Base-by-base conservation (phyloP, 1,140 invertebrate species). In the Brachionus rubens region DNA sequence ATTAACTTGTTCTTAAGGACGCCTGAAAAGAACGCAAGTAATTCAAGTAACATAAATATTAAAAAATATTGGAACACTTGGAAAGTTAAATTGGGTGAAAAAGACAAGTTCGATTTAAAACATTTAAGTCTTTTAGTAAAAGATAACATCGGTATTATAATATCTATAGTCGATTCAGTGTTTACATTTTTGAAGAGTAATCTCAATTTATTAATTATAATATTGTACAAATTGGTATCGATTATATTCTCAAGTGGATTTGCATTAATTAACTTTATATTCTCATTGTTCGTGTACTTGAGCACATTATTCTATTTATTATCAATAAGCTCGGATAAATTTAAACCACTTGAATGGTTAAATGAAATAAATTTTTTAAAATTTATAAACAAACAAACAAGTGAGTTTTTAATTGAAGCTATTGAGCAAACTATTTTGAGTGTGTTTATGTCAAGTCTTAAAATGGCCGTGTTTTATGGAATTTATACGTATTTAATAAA, bases 401-500 rank as follows among this genome's bases (percentile, higher is more conserved):
- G 36, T 24, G 21, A 52, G 21, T 40, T 75, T 40, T 62, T 76
- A 28, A 40, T 14, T 14, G 12, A 33, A 41, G 50, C 50, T 24
- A 54, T 76, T 33, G 33, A 76, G 40, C 33, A 59, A 41, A 40
- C 21, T 24, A 54, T 76, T 9, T 16, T 19, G 30, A 52, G 50
- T 47, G 92, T 99, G 2, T 94, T 98, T 81, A 89, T 91, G 48
- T 94, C 94, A 0, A 96, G 94, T 0, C 91, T 97, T 77, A 99
- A 98, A 86, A 93, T 98, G 88, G 91, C 93, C 3, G 87, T 91
- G 0, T 99, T 99, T 85, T 98, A 98, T 83, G 95, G 94, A 0
- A 86, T 98, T 75, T 99, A 95, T 89, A 98, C 96, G 0, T 98
- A 95, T 93, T 89, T 98, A 33, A 91, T 95, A 54, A 95, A 98